phyloP scores from a whole-genome alignment of 1,140 invertebrate genomes.

The Pseudoatta argentina region DNA sequence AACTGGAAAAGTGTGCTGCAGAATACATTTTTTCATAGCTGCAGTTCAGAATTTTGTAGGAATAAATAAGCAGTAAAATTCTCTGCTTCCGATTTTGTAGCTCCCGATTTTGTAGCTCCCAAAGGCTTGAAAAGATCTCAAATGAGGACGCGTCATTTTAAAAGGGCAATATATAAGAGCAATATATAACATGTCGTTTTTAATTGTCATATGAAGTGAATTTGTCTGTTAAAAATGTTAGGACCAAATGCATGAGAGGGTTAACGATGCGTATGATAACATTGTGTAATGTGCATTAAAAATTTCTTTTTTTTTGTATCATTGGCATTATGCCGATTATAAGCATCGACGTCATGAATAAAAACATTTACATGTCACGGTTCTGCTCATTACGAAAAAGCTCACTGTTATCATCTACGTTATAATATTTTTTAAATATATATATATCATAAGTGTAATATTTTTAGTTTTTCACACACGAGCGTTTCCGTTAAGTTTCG shows the following conservation, averaged over 20 bases:
- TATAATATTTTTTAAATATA: slow-evolving; percentile 10
- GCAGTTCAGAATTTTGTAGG: background rate
- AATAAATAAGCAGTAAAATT: background rate
- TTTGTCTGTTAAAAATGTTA: background rate
- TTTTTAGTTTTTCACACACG: background rate
- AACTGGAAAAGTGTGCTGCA: background rate
- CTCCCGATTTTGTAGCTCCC: background rate
- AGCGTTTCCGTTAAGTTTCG: slow-evolving; percentile 23
- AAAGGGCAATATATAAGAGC: background rate
- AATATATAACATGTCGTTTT: background rate
- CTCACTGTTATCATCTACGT: background rate
- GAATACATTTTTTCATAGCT: background rate
- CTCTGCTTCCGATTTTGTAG: background rate
- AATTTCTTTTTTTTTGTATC: background rate
- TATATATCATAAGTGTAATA: background rate
- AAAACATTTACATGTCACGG: background rate
- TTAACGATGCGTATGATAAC: slow-evolving; percentile 8
- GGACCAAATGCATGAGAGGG: slow-evolving; percentile 25
- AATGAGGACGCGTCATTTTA: background rate
- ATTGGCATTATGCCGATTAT: too few species aligned
- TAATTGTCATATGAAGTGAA: background rate
- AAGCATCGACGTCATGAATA: background rate
- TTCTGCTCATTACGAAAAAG: background rate
- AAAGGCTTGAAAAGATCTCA: background rate
- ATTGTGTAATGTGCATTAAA: background rate